A percentile compares a stretch with the other conserved stretches of the same genome.
Evolutionary conservation across 2,888 invertebrate genomes (phyloP).

Genomic region (Volucella inanis): DNA sequence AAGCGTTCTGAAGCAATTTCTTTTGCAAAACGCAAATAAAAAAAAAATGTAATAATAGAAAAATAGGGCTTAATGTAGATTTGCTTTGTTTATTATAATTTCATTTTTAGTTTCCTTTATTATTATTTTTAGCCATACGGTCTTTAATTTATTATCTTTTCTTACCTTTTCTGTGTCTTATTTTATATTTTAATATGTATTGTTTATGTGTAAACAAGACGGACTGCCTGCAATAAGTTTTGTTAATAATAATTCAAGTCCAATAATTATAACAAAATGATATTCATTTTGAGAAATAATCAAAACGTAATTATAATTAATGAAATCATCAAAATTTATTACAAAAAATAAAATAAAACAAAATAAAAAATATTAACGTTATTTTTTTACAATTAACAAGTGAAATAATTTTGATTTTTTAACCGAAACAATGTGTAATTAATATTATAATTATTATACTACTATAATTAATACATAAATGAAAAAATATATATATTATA

Average conservation of each 20-base stretch:
- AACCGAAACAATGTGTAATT: slow-evolving; percentile 63
- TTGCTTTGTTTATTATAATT: background rate
- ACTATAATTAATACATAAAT: slow-evolving; percentile 68
- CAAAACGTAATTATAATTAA: slow-evolving; percentile 73
- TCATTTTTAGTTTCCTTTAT: slow-evolving; percentile 29
- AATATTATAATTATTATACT: slow-evolving; percentile 69
- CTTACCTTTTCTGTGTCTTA: slow-evolving; percentile 27
- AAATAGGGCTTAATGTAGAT: background rate
- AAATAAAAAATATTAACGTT: slow-evolving; percentile 63
- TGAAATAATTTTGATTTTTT: slow-evolving; percentile 64
- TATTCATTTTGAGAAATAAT: slow-evolving; percentile 79
- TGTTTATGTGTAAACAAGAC: slow-evolving; percentile 62
- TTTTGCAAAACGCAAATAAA: slow-evolving; percentile 31
- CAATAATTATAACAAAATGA: slow-evolving; percentile 80
- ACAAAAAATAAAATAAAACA: slow-evolving; percentile 32
- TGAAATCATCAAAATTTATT: slow-evolving; percentile 40
- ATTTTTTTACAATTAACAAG: slow-evolving; percentile 71
- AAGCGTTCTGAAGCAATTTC: slow-evolving; percentile 15
- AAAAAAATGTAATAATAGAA: slow-evolving; percentile 23
- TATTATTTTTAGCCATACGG: slow-evolving; percentile 15
- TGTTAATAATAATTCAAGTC: slow-evolving; percentile 80
- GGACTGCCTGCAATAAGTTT: slow-evolving; percentile 83
- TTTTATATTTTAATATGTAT: slow-evolving; percentile 66
- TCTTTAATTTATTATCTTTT: slow-evolving; percentile 33
- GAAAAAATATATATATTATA: slow-evolving; percentile 69